Evolutionary conservation across 2,113 vertebrate species (phyloP).

Genomic region (Phylloscopus trochiloides): DNA sequence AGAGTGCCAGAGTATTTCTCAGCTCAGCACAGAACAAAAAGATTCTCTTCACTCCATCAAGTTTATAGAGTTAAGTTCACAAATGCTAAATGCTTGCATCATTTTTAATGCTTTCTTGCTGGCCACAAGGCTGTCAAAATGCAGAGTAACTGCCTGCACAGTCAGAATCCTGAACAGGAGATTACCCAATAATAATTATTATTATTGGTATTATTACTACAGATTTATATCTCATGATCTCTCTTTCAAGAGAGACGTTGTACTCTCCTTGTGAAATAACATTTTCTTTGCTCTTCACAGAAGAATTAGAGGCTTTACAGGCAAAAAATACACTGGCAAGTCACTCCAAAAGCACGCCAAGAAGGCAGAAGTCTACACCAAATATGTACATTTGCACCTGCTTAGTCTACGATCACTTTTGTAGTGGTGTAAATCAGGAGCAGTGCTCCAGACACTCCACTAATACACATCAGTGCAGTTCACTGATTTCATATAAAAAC

Average conservation of each 20-base stretch:
- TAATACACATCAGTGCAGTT: background rate
- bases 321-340: background rate
- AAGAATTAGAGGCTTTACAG: background rate
- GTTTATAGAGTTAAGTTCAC: constrained; percentile 66
- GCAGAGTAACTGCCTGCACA: background rate
- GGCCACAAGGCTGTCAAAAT: constrained; percentile 26
- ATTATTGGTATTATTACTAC: constrained; percentile 1
- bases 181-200: constrained; percentile 20
- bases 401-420: background rate
- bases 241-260: background rate
- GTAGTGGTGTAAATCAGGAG: background rate
- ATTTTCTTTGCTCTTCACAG: constrained; percentile 15
- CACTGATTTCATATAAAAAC: background rate
- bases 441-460: background rate
- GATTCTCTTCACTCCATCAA: constrained; percentile 62
- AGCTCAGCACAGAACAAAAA: constrained; percentile 65
- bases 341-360: background rate
- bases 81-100: constrained; percentile 52
- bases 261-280: background rate
- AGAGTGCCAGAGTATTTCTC: constrained; percentile 51
- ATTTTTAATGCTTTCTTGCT: constrained; percentile 34
- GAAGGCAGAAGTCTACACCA: background rate
- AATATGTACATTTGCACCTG: background rate
- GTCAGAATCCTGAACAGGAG: constrained; percentile 23
- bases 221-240: background rate